A percentile compares a stretch with the other conserved stretches of the same genome.
These are phyloP conservation scores for Nemopilema nomurai DNA, from an alignment of 30 jellyfish, hydroid and myxozoan species.

Conservation along the genomic window DNA sequence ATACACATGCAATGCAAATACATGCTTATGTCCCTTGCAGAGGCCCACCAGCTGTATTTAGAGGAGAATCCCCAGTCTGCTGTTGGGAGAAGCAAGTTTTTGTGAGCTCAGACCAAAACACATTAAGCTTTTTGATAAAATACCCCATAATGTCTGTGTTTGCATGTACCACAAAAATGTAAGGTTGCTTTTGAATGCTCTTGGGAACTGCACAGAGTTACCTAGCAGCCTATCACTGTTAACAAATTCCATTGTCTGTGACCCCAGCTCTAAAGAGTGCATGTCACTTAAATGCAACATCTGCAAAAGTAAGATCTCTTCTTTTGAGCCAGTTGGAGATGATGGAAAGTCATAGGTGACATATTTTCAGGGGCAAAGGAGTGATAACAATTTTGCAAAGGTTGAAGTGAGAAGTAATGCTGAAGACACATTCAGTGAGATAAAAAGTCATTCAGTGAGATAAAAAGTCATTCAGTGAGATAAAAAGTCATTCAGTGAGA, in stretches of 20 bases:
- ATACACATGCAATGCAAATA: conserved; percentile 25
- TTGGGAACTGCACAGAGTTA: neutral
- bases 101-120: conserved; percentile 48
- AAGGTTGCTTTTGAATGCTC: neutral
- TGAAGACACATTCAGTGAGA: conserved; percentile 35
- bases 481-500: conserved; percentile 28
- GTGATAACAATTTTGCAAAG: neutral
- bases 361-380: neutral
- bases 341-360: neutral
- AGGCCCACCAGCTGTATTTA: conserved; percentile 49
- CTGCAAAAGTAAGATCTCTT: neutral
- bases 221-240: neutral
- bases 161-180: neutral
- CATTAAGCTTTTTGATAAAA: conserved; percentile 13
- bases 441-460: conserved; percentile 24
- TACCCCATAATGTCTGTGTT: conserved; percentile 39
- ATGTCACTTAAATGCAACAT: neutral
- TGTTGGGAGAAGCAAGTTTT: conserved; percentile 37
- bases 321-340: neutral
- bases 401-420: conserved; percentile 1
- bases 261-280: neutral
- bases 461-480: conserved; percentile 28
- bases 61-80: neutral
- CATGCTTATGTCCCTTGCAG: conserved; percentile 57
- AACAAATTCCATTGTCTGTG: neutral